phyloP scores from a whole-genome alignment of 2,797 vertebrate species.

The Intellagama lesueurii region DNA sequence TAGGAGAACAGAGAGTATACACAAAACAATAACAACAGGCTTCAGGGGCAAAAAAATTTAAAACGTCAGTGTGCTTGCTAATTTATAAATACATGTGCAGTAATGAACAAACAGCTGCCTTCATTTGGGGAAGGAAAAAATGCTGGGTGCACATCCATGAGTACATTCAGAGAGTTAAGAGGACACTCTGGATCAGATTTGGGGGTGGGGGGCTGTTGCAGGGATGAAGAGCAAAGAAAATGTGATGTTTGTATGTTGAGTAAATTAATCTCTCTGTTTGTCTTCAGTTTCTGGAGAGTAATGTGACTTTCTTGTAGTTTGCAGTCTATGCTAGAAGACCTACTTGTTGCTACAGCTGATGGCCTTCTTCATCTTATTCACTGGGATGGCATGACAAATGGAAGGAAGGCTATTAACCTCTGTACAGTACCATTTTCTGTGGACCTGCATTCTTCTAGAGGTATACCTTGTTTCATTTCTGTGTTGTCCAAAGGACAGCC shows the following conservation, averaged over 20 bases:
- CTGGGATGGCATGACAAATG: slow-evolving; percentile 94
- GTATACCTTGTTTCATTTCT: slow-evolving; percentile 72
- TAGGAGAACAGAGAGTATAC: background rate
- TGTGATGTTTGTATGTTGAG: background rate
- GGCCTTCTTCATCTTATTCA: slow-evolving; percentile 95
- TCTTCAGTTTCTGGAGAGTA: slow-evolving; percentile 19
- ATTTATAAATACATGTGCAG: too few relatives aligned
- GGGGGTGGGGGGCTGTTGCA: too few relatives aligned
- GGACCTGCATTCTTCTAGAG: slow-evolving; percentile 95
- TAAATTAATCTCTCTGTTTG: background rate
- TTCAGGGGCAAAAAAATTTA: too few relatives aligned
- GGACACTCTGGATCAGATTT: background rate
- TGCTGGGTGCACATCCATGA: too few relatives aligned
- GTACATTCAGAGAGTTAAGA: too few relatives aligned
- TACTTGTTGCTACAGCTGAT: slow-evolving; percentile 92
- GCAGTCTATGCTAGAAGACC: slow-evolving; percentile 92
- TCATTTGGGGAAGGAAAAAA: too few relatives aligned
- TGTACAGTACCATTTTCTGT: slow-evolving; percentile 94
- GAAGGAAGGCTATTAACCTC: slow-evolving; percentile 92
- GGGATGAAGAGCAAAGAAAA: background rate
- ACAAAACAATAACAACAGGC: too few relatives aligned
- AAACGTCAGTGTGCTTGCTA: too few relatives aligned
- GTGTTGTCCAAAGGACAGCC: background rate
- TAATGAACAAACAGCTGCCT: too few relatives aligned
- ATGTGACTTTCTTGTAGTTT: slow-evolving; percentile 80